phyloP scores from a whole-genome alignment of 2,797 vertebrate genomes.

The Propithecus perrieri region DNA sequence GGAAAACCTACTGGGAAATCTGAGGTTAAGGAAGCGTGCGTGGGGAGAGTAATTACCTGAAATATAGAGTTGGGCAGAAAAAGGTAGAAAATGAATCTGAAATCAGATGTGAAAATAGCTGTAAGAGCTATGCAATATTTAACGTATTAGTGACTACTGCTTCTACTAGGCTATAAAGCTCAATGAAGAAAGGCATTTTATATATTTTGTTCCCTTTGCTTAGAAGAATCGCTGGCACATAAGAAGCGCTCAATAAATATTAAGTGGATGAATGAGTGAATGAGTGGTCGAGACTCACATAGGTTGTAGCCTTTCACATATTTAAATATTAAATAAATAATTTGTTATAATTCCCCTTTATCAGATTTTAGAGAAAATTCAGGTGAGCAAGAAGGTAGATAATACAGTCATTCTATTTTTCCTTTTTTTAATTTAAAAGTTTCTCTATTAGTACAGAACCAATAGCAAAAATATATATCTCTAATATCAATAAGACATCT shows the following conservation, averaged over 20 bases:
- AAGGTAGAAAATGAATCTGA: background rate
- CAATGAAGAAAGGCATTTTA: background rate
- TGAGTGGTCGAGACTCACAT: background rate
- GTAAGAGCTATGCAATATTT: background rate
- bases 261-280: background rate
- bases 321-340: background rate
- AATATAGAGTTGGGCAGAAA: background rate
- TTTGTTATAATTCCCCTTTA: background rate
- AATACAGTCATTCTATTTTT: background rate
- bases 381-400: background rate
- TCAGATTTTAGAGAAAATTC: background rate
- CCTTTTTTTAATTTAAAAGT: background rate
- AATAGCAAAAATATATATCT: background rate
- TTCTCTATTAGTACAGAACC: background rate
- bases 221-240: background rate
- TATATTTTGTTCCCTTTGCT: background rate
- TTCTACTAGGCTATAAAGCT: background rate
- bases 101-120: background rate
- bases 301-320: background rate
- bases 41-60: background rate
- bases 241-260: background rate
- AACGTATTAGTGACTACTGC: background rate
- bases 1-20: background rate
- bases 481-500: background rate
- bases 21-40: background rate